phyloP scores from a whole-genome alignment of 2,797 vertebrate genomes.

The Garrulus glandarius region DNA sequence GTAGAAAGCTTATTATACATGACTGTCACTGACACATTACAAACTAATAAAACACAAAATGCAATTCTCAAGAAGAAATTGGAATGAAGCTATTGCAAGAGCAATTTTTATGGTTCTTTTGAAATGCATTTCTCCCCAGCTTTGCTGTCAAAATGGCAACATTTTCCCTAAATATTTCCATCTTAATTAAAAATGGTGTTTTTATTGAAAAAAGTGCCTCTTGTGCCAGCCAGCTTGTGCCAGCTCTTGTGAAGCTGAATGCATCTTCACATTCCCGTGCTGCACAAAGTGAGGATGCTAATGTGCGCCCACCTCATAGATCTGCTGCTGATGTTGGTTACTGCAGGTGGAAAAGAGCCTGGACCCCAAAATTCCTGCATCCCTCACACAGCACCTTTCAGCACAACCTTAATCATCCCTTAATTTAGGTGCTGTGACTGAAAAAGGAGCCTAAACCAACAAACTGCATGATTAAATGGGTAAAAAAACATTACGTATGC shows the following conservation, averaged over 20 bases:
- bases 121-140: neutral
- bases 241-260: too few relatives aligned
- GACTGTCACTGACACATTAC: constrained; percentile 50
- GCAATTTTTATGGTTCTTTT: constrained; percentile 41
- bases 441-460: neutral
- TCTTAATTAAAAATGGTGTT: constrained; percentile 21
- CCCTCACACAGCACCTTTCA: fast-evolving
- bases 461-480: fast-evolving
- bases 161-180: constrained; percentile 19
- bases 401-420: neutral
- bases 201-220: neutral
- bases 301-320: neutral
- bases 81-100: constrained; percentile 52
- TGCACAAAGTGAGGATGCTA: fast-evolving
- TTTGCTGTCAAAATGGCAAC: neutral
- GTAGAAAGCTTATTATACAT: constrained; percentile 50
- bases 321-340: neutral
- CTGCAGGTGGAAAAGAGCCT: neutral
- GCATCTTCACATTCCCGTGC: neutral
- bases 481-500: fast-evolving
- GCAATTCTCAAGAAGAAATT: constrained; percentile 48
- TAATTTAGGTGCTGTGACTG: fast-evolving
- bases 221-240: neutral
- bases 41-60: constrained; percentile 60
- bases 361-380: fast-evolving